phyloP scores from a whole-genome alignment of 2,888 invertebrate genomes.

The Opisthograptis luteolata region DNA sequence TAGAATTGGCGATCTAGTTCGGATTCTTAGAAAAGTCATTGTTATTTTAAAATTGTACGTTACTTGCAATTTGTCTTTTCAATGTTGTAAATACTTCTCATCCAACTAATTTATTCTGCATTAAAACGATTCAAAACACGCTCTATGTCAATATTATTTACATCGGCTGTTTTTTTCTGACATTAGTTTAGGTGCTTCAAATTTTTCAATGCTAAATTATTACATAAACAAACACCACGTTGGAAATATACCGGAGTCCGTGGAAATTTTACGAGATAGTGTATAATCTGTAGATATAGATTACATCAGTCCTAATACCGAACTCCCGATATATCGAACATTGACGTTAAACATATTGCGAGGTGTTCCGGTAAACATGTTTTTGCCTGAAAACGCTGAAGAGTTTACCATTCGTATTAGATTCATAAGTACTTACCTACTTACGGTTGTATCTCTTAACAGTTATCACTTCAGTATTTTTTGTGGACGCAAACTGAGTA shows the following conservation, averaged over 20 bases:
- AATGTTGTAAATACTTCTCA: conserved; percentile 13
- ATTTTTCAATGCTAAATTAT: conserved; percentile 43
- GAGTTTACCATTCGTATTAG: conserved; percentile 13
- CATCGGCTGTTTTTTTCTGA: conserved; percentile 30
- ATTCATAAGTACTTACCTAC: conserved; percentile 2
- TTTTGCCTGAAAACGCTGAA: conserved; percentile 31
- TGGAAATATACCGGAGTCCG: conserved; percentile 39
- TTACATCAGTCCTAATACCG: conserved; percentile 42
- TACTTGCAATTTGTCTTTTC: no score
- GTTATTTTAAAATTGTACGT: no score
- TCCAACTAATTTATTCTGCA: neutral
- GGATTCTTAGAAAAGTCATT: no score
- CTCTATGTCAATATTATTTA: conserved; percentile 33
- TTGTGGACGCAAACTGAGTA: conserved; percentile 17
- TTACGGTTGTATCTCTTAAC: no score
- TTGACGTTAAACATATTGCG: conserved; percentile 42
- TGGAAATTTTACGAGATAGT: conserved; percentile 48
- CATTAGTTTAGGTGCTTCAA: conserved; percentile 35
- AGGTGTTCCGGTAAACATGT: conserved; percentile 43
- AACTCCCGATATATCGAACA: conserved; percentile 36
- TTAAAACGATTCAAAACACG: conserved; percentile 10
- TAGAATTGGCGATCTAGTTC: no score
- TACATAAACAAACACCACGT: conserved; percentile 35
- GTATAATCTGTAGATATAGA: conserved; percentile 46
- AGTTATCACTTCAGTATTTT: conserved; percentile 14